These are phyloP conservation scores for Nycteola revayana DNA, from an alignment of 2,888 invertebrate genomes.

Conservation along the genomic window DNA sequence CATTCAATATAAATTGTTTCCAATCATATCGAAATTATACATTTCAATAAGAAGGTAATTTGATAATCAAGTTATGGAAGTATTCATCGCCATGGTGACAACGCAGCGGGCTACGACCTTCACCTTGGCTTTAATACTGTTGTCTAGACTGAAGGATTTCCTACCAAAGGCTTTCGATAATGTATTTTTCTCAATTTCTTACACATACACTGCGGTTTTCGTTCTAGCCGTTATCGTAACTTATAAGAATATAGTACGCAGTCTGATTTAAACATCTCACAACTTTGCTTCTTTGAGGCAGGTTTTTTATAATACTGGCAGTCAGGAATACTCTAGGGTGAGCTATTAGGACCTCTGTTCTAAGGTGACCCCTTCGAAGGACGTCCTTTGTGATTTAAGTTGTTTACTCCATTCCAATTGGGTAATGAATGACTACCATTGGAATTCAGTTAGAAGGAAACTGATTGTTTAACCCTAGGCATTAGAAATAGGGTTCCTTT, in stretches of 20 bases:
- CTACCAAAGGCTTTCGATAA: constrained; percentile 36
- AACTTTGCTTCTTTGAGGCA: constrained; percentile 9
- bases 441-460: constrained; percentile 38
- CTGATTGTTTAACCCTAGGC: constrained; percentile 25
- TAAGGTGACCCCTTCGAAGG: constrained; percentile 64
- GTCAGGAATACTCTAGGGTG: constrained; percentile 48
- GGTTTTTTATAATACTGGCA: constrained; percentile 13
- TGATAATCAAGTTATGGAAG: constrained; percentile 37
- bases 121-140: constrained; percentile 54
- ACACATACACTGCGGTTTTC: constrained; percentile 27
- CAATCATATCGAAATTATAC: constrained; percentile 26
- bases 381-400: constrained; percentile 52
- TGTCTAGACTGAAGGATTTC: constrained; percentile 42
- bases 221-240: not conserved
- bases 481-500: constrained; percentile 3
- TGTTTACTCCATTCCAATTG: constrained; percentile 52
- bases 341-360: constrained; percentile 46
- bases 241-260: constrained; percentile 15
- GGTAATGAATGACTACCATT: constrained; percentile 56
- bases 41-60: constrained; percentile 48
- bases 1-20: no score
- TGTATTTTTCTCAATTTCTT: constrained; percentile 7
- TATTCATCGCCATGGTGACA: constrained; percentile 52
- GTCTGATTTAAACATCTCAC: constrained; percentile 29
- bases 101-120: constrained; percentile 49